These are phyloP conservation scores for Brachypterus glaber DNA, from an alignment of 2,888 invertebrate genomes.

Conservation along the genomic window DNA sequence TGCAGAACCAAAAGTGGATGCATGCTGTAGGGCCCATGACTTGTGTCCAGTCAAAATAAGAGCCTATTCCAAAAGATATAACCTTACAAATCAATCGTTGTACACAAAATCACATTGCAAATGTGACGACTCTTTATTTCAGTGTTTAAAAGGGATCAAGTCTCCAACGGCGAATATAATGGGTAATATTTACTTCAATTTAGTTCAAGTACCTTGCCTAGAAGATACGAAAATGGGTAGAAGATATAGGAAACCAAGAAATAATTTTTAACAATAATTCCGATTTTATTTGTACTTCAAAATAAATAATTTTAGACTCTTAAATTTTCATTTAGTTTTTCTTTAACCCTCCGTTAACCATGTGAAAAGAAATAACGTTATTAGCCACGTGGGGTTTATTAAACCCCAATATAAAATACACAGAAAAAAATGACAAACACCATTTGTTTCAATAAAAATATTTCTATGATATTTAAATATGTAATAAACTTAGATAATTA, in stretches of 20 bases:
- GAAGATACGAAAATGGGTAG: conserved; percentile 43
- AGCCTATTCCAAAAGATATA: conserved; percentile 63
- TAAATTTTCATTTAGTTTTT: no score
- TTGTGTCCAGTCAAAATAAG: conserved; percentile 75
- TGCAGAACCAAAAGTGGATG: conserved; percentile 58
- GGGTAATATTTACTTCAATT: conserved; percentile 79
- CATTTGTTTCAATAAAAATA: no score
- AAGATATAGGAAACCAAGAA: conserved; percentile 21
- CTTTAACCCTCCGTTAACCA: no score
- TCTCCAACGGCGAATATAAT: conserved; percentile 64
- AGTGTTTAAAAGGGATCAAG: conserved; percentile 59
- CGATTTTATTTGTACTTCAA: no score
- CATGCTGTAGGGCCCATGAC: conserved; percentile 85
- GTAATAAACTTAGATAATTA: no score
- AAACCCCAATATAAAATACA: no score
- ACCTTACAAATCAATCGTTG: conserved; percentile 72
- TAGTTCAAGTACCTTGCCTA: conserved; percentile 66
- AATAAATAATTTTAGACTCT: no score
- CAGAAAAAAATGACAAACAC: no score
- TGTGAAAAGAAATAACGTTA: no score
- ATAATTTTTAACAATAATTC: conserved; percentile 26
- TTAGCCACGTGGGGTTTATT: no score
- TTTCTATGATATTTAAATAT: no score
- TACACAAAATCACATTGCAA: conserved; percentile 85
- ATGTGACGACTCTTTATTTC: conserved; percentile 75